A percentile compares a stretch with the other conserved stretches of the same genome.
Conservation (phyloP, 1,140 invertebrate species). For the Ceratina calcarata region DNA sequence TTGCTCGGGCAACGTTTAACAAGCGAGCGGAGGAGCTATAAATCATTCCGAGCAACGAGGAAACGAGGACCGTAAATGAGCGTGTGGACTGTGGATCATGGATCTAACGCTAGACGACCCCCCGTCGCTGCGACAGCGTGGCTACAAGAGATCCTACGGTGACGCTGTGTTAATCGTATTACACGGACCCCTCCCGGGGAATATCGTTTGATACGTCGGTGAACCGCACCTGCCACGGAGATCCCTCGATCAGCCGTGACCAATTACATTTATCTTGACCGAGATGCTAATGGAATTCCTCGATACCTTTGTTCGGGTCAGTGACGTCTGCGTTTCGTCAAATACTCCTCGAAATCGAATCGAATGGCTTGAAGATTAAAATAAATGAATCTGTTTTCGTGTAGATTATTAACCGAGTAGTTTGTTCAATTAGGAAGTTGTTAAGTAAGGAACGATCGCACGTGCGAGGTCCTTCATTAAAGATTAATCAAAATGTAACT, state of each 20-base stretch:
- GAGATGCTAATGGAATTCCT: background rate
- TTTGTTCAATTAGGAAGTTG: too few species aligned
- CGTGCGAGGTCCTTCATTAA: too few species aligned
- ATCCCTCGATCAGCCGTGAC: background rate
- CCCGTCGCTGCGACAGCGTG: slow-evolving; percentile 64
- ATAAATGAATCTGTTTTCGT: too few species aligned
- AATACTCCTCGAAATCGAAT: too few species aligned
- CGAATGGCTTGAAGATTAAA: too few species aligned
- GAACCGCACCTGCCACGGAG: slow-evolving; percentile 31
- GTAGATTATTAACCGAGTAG: too few species aligned
- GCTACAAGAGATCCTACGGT: slow-evolving; percentile 49
- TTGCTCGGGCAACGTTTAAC: too few species aligned
- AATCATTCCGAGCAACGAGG: slow-evolving; percentile 48
- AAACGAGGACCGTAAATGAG: slow-evolving; percentile 63
- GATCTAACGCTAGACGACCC: slow-evolving; percentile 70
- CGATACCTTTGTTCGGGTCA: too few species aligned
- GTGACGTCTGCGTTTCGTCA: too few species aligned
- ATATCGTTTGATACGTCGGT: slow-evolving; percentile 43
- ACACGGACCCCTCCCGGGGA: slow-evolving; percentile 31
- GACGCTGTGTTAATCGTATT: slow-evolving; percentile 52
- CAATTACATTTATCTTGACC: background rate
- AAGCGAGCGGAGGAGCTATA: slow-evolving; percentile 40
- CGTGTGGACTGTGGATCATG: slow-evolving; percentile 65
- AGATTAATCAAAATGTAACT: too few species aligned
- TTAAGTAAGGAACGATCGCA: too few species aligned